Evolutionary conservation across 2,888 invertebrate species (phyloP).

Genomic region (Archips crataeganus): DNA sequence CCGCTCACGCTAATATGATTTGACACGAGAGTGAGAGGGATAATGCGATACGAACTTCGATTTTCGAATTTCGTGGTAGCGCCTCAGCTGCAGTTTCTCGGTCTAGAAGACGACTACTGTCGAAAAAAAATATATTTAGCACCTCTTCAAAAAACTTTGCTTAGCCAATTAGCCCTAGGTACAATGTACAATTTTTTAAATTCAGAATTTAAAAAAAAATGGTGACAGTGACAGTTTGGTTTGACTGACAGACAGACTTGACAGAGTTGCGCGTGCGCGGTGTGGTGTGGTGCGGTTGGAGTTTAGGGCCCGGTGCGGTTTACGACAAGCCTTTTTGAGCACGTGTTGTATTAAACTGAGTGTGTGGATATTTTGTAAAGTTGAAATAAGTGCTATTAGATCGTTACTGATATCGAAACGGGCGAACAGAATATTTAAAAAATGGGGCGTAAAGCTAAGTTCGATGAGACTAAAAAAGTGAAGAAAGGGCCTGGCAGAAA

Average conservation of each 20-base stretch:
- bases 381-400: neutral
- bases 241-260: neutral
- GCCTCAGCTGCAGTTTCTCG: no score
- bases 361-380: conserved; percentile 16
- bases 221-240: conserved; percentile 13
- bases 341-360: conserved; percentile 35
- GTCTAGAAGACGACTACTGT: no score
- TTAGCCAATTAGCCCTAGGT: no score
- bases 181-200: no score
- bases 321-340: conserved; percentile 21
- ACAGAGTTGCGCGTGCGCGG: no score
- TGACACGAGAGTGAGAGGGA: no score
- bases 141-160: no score
- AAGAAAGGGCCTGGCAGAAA: conserved; percentile 95
- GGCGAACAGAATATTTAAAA: conserved; percentile 46
- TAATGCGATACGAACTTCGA: neutral
- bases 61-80: neutral
- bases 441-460: conserved; percentile 96
- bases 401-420: neutral
- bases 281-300: neutral
- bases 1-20: no score
- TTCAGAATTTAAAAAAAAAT: no score
- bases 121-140: no score
- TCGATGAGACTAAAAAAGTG: conserved; percentile 88
- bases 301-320: conserved; percentile 13